Percentiles rank a stretch among this genome's conserved stretches.
phyloP scores from a whole-genome alignment of 2,113 vertebrate genomes.

The Hiodon tergisus region DNA sequence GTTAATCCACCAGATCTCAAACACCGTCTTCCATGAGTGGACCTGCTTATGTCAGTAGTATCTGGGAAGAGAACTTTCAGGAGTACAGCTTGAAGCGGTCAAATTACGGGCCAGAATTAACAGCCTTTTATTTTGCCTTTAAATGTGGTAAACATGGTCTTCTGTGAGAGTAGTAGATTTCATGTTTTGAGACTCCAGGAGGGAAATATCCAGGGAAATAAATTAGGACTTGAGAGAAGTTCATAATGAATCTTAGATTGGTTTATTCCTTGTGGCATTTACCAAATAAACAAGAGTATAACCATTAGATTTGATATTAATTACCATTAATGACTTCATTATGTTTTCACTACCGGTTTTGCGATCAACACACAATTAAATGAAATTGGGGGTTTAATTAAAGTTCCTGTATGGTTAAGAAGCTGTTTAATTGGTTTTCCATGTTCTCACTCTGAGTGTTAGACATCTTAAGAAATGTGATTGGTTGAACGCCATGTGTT shows the following conservation, averaged over 20 bases:
- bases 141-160: no score
- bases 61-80: no score
- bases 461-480: constrained; percentile 31
- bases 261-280: constrained; percentile 51
- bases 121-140: no score
- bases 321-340: constrained; percentile 64
- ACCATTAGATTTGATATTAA: constrained; percentile 62
- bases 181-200: no score
- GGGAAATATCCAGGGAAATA: background rate
- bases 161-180: no score
- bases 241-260: background rate
- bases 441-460: constrained; percentile 33
- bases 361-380: constrained; percentile 55
- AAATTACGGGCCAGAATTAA: no score
- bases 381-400: constrained; percentile 52
- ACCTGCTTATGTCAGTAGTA: no score
- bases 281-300: constrained; percentile 60
- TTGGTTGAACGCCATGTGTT: constrained; percentile 23
- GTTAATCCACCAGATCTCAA: no score
- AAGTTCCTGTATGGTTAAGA: constrained; percentile 55
- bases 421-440: constrained; percentile 42
- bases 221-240: no score
- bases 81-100: no score
- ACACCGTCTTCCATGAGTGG: no score
- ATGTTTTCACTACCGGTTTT: constrained; percentile 51